phyloP scores from a whole-genome alignment of 2,888 invertebrate genomes.

The Phengaris arion region DNA sequence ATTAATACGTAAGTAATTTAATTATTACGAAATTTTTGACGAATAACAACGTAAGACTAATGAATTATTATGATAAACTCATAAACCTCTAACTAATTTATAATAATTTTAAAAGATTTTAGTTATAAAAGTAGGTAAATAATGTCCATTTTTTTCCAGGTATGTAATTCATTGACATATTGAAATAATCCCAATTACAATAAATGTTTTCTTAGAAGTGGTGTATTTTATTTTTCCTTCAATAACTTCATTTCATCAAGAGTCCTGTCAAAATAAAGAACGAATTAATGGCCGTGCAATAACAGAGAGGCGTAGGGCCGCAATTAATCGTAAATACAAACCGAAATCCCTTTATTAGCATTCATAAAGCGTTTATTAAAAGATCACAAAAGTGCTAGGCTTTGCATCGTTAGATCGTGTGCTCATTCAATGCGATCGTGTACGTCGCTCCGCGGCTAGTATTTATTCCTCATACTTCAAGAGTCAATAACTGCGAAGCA shows the following conservation, averaged over 20 bases:
- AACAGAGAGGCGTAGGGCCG: background rate
- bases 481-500: slow-evolving; percentile 55
- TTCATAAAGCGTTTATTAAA: slow-evolving; percentile 29
- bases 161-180: too few relatives aligned
- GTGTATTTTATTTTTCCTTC: background rate
- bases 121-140: background rate
- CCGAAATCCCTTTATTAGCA: slow-evolving; percentile 14
- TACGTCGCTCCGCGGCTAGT: slow-evolving; percentile 41
- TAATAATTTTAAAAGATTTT: background rate
- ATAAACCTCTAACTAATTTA: background rate
- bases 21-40: background rate
- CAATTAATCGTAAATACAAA: slow-evolving; percentile 3
- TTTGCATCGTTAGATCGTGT: slow-evolving; percentile 38
- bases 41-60: background rate
- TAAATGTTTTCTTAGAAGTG: background rate
- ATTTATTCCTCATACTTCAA: slow-evolving; percentile 49
- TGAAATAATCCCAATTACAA: background rate
- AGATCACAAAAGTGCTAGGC: slow-evolving; percentile 35
- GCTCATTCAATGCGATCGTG: slow-evolving; percentile 38
- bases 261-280: background rate
- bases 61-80: background rate
- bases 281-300: background rate
- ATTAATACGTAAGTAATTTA: background rate
- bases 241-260: background rate
- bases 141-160: too few relatives aligned